A percentile compares a stretch with the other conserved stretches of the same genome.
Conservation (phyloP, 2,113 vertebrate genomes). For the Notarius quadriscutis region DNA sequence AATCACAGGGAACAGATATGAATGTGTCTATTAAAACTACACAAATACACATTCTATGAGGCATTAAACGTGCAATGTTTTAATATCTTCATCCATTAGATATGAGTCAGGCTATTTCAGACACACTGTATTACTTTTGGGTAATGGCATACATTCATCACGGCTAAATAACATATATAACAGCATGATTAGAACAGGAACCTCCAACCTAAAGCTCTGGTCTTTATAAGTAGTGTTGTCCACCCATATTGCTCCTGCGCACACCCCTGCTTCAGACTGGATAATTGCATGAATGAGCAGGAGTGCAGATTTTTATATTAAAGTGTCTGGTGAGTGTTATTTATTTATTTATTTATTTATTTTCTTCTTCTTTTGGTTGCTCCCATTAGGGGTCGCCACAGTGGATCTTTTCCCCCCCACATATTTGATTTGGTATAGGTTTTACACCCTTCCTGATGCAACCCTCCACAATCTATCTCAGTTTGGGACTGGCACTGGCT, state of each 20-base stretch:
- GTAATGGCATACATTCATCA: background rate
- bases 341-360: background rate
- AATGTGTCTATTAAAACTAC: conserved; percentile 1
- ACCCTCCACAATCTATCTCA: too few relatives aligned
- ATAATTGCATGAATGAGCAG: background rate
- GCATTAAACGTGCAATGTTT: conserved; percentile 4
- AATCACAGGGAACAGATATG: conserved; percentile 6
- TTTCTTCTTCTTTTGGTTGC: too few relatives aligned
- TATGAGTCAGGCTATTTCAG: background rate
- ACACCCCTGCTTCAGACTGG: background rate
- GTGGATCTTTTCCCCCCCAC: too few relatives aligned
- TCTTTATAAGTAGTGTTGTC: background rate
- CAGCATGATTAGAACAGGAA: background rate
- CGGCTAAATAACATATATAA: background rate
- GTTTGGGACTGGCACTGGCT: too few relatives aligned
- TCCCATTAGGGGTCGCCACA: too few relatives aligned
- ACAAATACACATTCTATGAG: background rate
- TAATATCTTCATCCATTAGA: conserved; percentile 21
- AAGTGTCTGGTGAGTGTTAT: background rate
- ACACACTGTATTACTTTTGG: background rate
- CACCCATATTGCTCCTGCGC: background rate
- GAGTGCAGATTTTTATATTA: background rate
- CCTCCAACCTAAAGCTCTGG: background rate
- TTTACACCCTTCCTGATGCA: too few relatives aligned
- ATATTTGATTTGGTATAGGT: too few relatives aligned